phyloP scores from a whole-genome alignment of 2,888 invertebrate species.

The Kuschelorhynchus macadamiae region DNA sequence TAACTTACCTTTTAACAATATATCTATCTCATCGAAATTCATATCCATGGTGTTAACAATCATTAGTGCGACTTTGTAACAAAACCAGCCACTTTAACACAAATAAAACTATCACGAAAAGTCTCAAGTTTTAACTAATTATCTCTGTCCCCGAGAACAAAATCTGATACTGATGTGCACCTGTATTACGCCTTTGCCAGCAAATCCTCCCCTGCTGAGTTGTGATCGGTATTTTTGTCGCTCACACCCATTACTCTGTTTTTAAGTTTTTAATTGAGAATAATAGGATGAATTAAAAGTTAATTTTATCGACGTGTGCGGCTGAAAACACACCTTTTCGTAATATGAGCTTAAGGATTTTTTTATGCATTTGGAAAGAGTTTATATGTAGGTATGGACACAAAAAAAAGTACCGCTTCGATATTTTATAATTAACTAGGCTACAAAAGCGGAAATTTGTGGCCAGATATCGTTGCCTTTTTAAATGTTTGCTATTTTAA shows the following conservation, averaged over 20 bases:
- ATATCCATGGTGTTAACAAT: slow-evolving; percentile 10
- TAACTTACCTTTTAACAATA: background rate
- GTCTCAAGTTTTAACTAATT: no score
- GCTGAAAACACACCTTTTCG: background rate
- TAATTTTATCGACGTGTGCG: slow-evolving; percentile 22
- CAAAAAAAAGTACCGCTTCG: no score
- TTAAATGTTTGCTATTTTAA: no score
- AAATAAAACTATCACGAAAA: no score
- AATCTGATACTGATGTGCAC: slow-evolving; percentile 1
- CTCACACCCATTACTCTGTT: slow-evolving; percentile 19
- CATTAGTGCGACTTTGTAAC: background rate
- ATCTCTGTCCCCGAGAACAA: no score
- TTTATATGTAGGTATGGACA: no score
- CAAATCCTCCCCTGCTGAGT: slow-evolving; percentile 41
- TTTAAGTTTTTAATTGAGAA: slow-evolving; percentile 43
- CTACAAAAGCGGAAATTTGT: slow-evolving; percentile 21
- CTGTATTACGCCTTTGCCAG: slow-evolving; percentile 4
- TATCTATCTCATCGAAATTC: slow-evolving; percentile 2
- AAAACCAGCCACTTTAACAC: background rate
- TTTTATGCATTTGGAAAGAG: no score
- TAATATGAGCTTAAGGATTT: no score
- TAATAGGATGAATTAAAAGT: slow-evolving; percentile 36
- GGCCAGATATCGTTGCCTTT: background rate
- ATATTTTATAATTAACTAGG: no score
- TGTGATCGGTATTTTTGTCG: slow-evolving; percentile 29